Evolutionary conservation across 1,140 invertebrate genomes (phyloP).

Genomic region (Paraescarpia echinospica): DNA sequence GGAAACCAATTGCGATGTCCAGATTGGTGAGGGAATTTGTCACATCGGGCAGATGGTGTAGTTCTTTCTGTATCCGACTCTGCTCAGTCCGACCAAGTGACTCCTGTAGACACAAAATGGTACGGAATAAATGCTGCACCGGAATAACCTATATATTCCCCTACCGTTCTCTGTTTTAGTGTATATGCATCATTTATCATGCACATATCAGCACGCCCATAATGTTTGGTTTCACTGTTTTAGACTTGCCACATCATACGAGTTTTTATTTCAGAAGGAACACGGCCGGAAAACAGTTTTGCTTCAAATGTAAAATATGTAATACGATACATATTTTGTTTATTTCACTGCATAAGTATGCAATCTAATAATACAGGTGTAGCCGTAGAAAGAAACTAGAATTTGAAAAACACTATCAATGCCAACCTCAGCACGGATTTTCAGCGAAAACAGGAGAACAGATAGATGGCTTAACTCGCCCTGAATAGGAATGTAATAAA

Average conservation of each 20-base stretch:
- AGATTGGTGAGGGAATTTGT: slow-evolving; percentile 39
- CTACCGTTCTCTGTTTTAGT: background rate
- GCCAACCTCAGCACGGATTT: no score
- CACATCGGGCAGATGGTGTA: slow-evolving; percentile 38
- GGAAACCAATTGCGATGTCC: slow-evolving; percentile 42
- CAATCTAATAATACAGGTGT: no score
- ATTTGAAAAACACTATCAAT: no score
- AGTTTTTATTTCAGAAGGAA: no score
- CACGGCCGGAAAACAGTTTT: no score
- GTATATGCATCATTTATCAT: background rate
- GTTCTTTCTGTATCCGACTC: slow-evolving; percentile 39
- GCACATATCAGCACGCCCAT: background rate
- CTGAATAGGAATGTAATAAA: no score
- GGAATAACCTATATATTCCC: slow-evolving; percentile 6
- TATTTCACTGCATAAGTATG: no score
- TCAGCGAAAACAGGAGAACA: no score
- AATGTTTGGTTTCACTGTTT: background rate
- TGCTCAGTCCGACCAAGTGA: slow-evolving; percentile 13
- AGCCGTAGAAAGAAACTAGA: no score
- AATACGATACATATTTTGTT: no score
- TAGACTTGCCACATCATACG: background rate
- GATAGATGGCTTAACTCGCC: no score
- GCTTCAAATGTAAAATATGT: no score
- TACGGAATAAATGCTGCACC: slow-evolving; percentile 34
- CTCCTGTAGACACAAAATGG: background rate